Percentiles rank a stretch among this genome's conserved stretches.
Conservation (phyloP, 2,888 invertebrate genomes). For the Diploptera punctata region DNA sequence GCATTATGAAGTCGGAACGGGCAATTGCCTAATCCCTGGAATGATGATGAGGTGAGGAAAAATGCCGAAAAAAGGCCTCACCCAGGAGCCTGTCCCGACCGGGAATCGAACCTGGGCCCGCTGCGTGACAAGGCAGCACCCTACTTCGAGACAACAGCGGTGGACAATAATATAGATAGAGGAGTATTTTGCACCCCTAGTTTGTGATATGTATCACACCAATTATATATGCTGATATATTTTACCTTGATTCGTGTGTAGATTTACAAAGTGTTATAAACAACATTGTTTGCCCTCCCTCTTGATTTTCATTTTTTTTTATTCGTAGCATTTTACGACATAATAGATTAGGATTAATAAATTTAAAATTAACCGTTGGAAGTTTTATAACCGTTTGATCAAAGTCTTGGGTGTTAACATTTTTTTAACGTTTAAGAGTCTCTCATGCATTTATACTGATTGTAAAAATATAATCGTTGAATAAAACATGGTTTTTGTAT, state of each 20-base stretch:
- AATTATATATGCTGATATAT: neutral
- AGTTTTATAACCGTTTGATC: neutral
- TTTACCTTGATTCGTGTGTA: neutral
- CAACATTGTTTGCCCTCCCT: neutral
- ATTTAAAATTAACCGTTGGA: neutral
- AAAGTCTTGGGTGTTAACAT: neutral
- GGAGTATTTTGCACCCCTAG: neutral
- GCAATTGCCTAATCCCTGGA: no score
- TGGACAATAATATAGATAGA: no score
- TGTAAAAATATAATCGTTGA: conserved; percentile 6
- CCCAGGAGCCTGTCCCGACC: no score
- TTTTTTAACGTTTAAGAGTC: neutral
- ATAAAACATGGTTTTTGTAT: conserved; percentile 6
- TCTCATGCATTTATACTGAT: no score
- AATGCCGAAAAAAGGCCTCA: no score
- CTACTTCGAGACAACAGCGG: no score
- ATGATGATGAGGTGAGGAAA: no score
- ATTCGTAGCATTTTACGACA: neutral
- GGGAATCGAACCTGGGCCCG: no score
- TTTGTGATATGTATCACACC: neutral
- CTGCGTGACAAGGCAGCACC: no score
- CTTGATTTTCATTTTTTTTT: neutral
- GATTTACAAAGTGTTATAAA: neutral
- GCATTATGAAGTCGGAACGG: no score
- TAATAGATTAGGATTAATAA: neutral